Conservation (phyloP, 2,888 invertebrate species). For the Trachelus tabidus region DNA sequence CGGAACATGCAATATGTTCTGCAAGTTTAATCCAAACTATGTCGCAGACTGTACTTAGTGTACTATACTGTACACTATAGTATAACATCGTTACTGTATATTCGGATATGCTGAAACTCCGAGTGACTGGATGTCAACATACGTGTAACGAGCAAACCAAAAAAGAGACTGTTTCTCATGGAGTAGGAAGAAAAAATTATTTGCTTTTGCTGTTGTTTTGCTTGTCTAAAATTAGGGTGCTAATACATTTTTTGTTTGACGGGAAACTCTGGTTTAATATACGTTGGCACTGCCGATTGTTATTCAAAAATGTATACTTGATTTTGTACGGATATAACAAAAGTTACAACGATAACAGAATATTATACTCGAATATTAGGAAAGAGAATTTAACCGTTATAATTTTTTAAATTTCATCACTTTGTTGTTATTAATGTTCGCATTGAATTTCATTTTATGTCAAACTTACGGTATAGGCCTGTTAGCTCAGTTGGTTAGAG, state of each 20-base stretch:
- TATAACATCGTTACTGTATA: neutral
- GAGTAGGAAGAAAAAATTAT: neutral
- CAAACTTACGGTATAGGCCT: no score
- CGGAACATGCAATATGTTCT: neutral
- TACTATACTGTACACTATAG: neutral
- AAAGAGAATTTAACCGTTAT: no score
- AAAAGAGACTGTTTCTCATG: neutral
- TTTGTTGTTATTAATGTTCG: no score
- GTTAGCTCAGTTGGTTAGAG: slow-evolving; percentile 59
- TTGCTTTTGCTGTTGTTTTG: neutral
- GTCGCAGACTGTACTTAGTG: neutral
- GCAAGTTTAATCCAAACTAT: neutral
- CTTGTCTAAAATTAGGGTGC: neutral
- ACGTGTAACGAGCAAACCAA: neutral
- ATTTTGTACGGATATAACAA: no score
- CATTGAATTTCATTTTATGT: no score
- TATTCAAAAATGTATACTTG: no score
- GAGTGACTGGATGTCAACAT: neutral
- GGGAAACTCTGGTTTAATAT: neutral
- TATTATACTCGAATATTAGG: no score
- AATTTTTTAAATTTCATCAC: no score
- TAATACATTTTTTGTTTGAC: neutral
- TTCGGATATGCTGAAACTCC: neutral
- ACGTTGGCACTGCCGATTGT: neutral
- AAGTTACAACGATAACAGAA: no score